phyloP scores from a whole-genome alignment of 2,113 vertebrate genomes.

The Aleadryas rufinucha region DNA sequence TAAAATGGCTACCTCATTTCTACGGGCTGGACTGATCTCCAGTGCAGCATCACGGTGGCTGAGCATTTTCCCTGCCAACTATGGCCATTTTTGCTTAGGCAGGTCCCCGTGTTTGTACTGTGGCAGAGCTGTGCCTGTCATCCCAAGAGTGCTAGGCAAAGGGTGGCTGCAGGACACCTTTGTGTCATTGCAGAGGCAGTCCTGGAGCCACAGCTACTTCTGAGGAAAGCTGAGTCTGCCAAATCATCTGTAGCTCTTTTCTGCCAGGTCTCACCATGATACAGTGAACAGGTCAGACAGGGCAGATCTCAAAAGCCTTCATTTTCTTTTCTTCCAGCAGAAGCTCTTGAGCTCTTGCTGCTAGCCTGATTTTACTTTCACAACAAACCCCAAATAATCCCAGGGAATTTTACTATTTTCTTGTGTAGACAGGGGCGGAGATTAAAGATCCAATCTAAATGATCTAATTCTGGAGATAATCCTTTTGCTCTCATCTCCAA shows the following conservation, averaged over 20 bases:
- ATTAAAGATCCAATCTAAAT: conserved; percentile 58
- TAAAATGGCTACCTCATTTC: neutral
- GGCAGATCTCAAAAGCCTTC: neutral
- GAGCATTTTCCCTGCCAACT: neutral
- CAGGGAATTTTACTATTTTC: conserved; percentile 14
- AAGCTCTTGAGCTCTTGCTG: neutral
- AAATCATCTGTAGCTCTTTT: neutral
- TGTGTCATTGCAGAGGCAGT: neutral
- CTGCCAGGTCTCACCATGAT: neutral
- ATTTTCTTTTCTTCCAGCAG: neutral
- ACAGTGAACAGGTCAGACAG: neutral
- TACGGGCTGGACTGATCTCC: neutral
- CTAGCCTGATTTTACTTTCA: neutral
- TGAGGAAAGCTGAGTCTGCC: neutral
- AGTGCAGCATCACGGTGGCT: fast-evolving
- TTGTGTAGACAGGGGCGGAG: neutral
- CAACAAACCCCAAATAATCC: conserved; percentile 29
- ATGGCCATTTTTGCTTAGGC: neutral
- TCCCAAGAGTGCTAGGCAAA: neutral
- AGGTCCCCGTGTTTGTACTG: neutral
- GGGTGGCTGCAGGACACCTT: neutral
- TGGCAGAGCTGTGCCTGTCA: neutral
- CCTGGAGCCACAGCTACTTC: neutral
- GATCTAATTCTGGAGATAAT: conserved; percentile 68
- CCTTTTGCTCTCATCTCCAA: conserved; percentile 27